phyloP scores from a whole-genome alignment of 2,113 vertebrate genomes.

The Aptenodytes forsteri region DNA sequence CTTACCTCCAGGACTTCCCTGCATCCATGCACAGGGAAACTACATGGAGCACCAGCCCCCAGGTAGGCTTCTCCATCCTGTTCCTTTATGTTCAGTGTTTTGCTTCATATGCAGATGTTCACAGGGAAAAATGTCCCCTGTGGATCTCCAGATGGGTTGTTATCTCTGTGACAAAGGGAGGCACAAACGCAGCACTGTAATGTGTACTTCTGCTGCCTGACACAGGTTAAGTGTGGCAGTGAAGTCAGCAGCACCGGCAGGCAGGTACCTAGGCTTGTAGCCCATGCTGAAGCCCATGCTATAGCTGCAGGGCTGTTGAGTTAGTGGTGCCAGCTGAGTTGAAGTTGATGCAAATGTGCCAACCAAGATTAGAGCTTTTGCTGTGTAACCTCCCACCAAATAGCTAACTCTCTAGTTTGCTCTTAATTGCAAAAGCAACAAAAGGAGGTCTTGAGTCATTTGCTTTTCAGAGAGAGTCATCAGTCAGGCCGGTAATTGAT shows the following conservation, averaged over 20 bases:
- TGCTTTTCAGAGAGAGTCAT: neutral
- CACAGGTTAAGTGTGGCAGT: neutral
- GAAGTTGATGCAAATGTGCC: neutral
- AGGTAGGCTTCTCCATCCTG: neutral
- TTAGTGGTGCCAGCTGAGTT: neutral
- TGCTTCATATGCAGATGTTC: neutral
- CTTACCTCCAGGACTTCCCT: neutral
- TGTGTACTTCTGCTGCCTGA: neutral
- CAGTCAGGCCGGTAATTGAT: neutral
- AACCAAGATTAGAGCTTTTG: neutral
- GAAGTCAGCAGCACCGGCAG: neutral
- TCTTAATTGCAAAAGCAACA: neutral
- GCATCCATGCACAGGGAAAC: neutral
- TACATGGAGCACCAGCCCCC: neutral
- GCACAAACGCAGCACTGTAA: neutral
- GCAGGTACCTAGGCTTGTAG: accelerated
- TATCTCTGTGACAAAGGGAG: neutral
- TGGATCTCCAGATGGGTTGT: neutral
- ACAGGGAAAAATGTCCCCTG: accelerated
- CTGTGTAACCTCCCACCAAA: neutral
- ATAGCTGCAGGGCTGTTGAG: neutral
- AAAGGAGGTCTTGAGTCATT: neutral
- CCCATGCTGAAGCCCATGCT: neutral
- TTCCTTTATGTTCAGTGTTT: neutral
- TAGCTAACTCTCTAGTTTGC: neutral